A percentile compares a stretch with the other conserved stretches of the same genome.
phyloP scores from a whole-genome alignment of 2,888 invertebrate genomes.

The Lamproptera curius region DNA sequence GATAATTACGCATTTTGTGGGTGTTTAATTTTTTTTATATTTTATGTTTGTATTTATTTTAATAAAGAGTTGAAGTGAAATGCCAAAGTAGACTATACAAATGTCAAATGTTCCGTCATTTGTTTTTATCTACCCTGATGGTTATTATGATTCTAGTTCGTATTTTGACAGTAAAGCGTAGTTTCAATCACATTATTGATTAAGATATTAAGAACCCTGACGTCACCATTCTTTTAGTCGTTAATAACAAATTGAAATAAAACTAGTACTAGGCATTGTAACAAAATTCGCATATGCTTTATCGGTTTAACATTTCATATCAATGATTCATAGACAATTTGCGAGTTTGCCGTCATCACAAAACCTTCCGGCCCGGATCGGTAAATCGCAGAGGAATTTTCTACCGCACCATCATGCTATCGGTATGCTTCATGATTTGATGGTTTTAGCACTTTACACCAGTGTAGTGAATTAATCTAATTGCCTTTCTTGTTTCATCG shows the following conservation, averaged over 20 bases:
- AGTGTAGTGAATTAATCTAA: neutral
- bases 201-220: neutral
- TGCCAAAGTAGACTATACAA: too few species aligned
- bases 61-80: too few species aligned
- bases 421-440: neutral
- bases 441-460: neutral
- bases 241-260: neutral
- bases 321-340: conserved; percentile 19
- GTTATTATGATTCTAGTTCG: neutral
- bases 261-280: neutral
- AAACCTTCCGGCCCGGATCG: neutral
- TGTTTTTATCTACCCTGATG: too few species aligned
- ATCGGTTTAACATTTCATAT: conserved; percentile 6
- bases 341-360: conserved; percentile 8
- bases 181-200: neutral
- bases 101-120: too few species aligned
- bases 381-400: conserved; percentile 9
- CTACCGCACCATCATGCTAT: neutral
- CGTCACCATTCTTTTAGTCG: neutral
- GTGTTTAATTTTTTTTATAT: too few species aligned
- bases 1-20: too few species aligned
- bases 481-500: neutral
- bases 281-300: neutral
- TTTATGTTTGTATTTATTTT: too few species aligned
- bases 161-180: neutral